phyloP scores from a whole-genome alignment of 2,888 invertebrate species.

The Dyspetes luteomarginatus region DNA sequence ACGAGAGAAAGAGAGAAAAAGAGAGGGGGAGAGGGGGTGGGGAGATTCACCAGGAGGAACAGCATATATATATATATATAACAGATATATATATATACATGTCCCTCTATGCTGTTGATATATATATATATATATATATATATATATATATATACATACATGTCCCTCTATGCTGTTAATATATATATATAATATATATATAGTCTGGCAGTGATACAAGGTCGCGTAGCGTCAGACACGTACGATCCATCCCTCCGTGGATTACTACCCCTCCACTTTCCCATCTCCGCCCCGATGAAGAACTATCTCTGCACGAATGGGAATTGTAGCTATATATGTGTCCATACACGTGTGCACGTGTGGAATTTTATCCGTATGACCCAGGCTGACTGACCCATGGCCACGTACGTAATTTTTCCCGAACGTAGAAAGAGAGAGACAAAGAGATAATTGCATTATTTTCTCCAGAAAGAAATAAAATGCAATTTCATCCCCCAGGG shows the following conservation, averaged over 20 bases:
- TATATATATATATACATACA: no score
- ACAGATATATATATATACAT: no score
- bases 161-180: no score
- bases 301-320: constrained; percentile 30
- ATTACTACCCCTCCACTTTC: constrained; percentile 45
- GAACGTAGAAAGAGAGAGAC: constrained; percentile 37
- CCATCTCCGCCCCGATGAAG: constrained; percentile 10
- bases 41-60: constrained; percentile 5
- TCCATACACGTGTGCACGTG: neutral
- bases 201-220: constrained; percentile 68
- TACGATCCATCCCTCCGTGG: constrained; percentile 56
- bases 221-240: constrained; percentile 68
- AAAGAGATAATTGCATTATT: constrained; percentile 58
- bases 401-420: constrained; percentile 32
- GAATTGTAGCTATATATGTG: neutral
- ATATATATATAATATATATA: no score
- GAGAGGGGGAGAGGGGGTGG: constrained; percentile 18
- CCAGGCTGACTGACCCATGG: constrained; percentile 17
- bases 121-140: no score
- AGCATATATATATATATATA: constrained; percentile 2
- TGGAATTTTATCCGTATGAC: neutral
- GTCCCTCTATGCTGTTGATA: no score
- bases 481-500: constrained; percentile 45
- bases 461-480: constrained; percentile 52
- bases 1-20: neutral